phyloP scores from a whole-genome alignment of 1,140 invertebrate genomes.

The Steinernema khuongi region DNA sequence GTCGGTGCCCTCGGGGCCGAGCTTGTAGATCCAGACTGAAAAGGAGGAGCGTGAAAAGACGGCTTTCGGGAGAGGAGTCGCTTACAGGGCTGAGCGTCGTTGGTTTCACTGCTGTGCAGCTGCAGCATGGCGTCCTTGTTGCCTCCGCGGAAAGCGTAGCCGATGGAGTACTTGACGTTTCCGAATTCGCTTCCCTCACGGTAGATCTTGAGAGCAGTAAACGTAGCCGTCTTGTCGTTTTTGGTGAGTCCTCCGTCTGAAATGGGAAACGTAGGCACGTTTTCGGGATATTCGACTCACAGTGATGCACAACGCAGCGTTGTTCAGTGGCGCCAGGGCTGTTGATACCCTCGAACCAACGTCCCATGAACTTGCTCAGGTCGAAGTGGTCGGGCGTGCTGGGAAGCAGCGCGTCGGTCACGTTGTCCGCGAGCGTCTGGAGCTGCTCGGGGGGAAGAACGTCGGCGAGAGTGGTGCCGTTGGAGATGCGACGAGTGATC shows the following conservation, averaged over 20 bases:
- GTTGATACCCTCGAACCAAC: conserved; percentile 58
- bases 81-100: conserved; percentile 57
- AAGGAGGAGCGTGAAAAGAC: too few species aligned
- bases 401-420: conserved; percentile 54
- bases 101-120: conserved; percentile 55
- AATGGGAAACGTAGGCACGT: conserved; percentile 18
- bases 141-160: conserved; percentile 59
- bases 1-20: conserved; percentile 57
- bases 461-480: conserved; percentile 57
- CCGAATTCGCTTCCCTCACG: conserved; percentile 58
- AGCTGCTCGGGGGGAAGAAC: conserved; percentile 58
- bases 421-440: conserved; percentile 57
- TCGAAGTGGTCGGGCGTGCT: conserved; percentile 57
- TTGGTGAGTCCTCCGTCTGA: conserved; percentile 56
- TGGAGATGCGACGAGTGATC: conserved; percentile 57
- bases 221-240: conserved; percentile 58
- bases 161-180: conserved; percentile 55
- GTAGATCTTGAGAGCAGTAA: conserved; percentile 58
- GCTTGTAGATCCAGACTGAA: conserved; percentile 59
- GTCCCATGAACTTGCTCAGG: conserved; percentile 57
- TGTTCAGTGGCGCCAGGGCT: conserved; percentile 56
- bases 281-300: conserved; percentile 35
- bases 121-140: conserved; percentile 59
- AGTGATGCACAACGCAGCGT: conserved; percentile 58
- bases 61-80: neutral